These are phyloP conservation scores for Diacarnus erythraeanus DNA, from an alignment of 37 sponge, comb jelly and placozoan genomes.

Conservation along the genomic window DNA sequence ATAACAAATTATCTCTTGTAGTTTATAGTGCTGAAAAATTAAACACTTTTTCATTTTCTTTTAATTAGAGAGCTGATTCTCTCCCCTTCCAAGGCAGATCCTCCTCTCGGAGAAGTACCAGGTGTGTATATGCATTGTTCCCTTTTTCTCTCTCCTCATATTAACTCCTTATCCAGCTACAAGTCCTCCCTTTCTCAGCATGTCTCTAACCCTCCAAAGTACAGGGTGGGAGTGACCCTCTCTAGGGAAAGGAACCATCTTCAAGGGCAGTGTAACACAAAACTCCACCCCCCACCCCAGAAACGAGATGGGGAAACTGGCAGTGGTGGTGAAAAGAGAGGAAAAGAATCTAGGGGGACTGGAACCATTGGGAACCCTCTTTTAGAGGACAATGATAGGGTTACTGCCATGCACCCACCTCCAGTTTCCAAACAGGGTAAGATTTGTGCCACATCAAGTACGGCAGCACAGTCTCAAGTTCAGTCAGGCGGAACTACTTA, in stretches of 20 bases:
- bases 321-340: neutral
- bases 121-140: neutral
- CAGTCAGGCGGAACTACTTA: constrained; percentile 61
- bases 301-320: neutral
- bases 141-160: neutral
- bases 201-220: constrained; percentile 11
- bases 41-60: no score
- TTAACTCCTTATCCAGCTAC: neutral
- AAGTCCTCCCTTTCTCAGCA: neutral
- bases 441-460: neutral
- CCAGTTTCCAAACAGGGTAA: constrained; percentile 13
- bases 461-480: constrained; percentile 7
- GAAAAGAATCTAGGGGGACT: no score
- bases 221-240: neutral
- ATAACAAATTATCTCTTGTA: no score
- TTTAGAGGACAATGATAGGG: neutral
- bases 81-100: neutral
- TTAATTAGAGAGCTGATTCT: neutral
- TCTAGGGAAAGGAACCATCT: neutral
- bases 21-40: no score
- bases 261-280: neutral
- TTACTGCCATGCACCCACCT: constrained; percentile 5
- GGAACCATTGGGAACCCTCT: no score
- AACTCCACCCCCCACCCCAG: neutral
- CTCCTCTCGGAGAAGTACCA: neutral